Percentiles rank a stretch among this genome's conserved stretches.
phyloP scores from a whole-genome alignment of 2,888 invertebrate genomes.

The Fissipunctia ypsillon region DNA sequence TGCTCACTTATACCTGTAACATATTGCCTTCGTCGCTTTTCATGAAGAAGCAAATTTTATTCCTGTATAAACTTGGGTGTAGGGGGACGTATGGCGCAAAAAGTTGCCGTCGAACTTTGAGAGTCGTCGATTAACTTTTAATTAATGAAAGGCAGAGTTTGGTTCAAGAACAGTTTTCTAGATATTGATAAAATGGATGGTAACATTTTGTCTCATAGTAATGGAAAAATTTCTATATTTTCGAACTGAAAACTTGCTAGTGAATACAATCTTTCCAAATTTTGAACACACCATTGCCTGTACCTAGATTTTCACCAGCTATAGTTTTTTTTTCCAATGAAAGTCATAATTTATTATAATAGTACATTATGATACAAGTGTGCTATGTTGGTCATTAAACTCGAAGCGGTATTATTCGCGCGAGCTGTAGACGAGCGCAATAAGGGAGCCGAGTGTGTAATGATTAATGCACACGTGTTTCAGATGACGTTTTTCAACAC shows the following conservation, averaged over 20 bases:
- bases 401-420: too few species aligned
- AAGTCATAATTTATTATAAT: neutral
- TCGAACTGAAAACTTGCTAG: neutral
- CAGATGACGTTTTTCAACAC: too few species aligned
- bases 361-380: too few species aligned
- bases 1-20: conserved; percentile 55
- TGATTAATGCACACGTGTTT: too few species aligned
- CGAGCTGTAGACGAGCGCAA: too few species aligned
- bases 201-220: conserved; percentile 48
- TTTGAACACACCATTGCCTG: neutral
- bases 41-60: conserved; percentile 61
- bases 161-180: conserved; percentile 66
- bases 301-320: neutral
- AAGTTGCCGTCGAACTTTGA: conserved; percentile 60
- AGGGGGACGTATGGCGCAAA: conserved; percentile 60
- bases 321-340: neutral
- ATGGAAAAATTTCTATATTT: conserved; percentile 34
- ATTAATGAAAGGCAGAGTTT: conserved; percentile 74
- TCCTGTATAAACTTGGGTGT: conserved; percentile 51
- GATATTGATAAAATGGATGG: conserved; percentile 62
- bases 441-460: too few species aligned
- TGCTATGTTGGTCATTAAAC: too few species aligned
- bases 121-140: conserved; percentile 76
- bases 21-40: conserved; percentile 59
- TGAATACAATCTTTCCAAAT: neutral